Percentiles rank a stretch among this genome's conserved stretches.
Conservation (phyloP, 2,113 vertebrate genomes). For the Galemys pyrenaicus region DNA sequence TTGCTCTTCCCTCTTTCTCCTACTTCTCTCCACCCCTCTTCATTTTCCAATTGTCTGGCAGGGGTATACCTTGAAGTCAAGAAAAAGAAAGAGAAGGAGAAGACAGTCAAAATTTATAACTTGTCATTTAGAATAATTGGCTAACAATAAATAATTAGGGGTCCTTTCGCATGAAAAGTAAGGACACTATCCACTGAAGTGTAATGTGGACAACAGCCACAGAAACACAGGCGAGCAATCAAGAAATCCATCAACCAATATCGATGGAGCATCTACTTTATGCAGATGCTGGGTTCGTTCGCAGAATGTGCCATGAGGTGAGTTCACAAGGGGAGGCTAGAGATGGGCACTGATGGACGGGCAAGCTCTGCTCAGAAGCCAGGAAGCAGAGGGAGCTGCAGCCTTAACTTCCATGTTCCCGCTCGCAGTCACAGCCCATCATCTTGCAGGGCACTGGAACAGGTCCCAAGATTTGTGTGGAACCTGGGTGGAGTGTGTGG, state of each 20-base stretch:
- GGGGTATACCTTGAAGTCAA: background rate
- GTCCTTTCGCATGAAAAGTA: background rate
- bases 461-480: background rate
- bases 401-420: background rate
- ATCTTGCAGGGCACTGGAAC: background rate
- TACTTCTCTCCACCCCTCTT: background rate
- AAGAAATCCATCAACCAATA: background rate
- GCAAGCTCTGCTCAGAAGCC: background rate
- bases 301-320: fast-evolving
- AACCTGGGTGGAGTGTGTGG: background rate
- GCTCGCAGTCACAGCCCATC: too few species aligned
- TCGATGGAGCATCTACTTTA: background rate
- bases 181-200: background rate
- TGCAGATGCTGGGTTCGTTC: background rate
- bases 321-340: background rate
- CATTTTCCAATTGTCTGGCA: background rate
- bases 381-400: background rate
- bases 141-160: background rate
- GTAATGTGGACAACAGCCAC: background rate
- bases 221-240: background rate
- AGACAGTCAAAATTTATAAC: background rate
- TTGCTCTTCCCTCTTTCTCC: background rate
- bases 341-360: background rate
- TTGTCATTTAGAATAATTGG: background rate
- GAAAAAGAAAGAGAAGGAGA: background rate